Base-by-base conservation (phyloP, 2,797 vertebrate species). In the Rhyacichthys aspro region DNA sequence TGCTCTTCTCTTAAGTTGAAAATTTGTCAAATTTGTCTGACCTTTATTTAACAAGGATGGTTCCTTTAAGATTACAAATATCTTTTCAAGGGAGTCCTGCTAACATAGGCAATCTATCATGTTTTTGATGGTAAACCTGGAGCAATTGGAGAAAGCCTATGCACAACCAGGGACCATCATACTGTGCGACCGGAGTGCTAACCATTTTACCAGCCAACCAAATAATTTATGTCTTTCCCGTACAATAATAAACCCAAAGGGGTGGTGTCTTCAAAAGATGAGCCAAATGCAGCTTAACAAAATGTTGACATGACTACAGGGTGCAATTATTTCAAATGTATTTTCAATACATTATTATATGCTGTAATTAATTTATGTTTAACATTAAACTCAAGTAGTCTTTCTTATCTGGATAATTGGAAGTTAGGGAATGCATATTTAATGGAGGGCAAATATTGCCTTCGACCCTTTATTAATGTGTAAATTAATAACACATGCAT, bases 381-480 rank as follows among this genome's bases (percentile, higher is more conserved):
- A 38, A 52, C 49, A 56, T 43, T 28, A 57, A 57, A 16, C 43
- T 44, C n/a, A 56, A 56, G 42, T 43, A 43, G 34, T 17, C 54
- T 56, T 17, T 43, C 41, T 56, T 37, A 52, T 52, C 49, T 52
- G 49, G 49, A 19, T 52, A 52, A 52, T 52, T 52, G 49, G 49
- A 52, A 38, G 34, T 34, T 19, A 37, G 17, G 34, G 34, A 16
- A 14, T 52, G 49, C 34, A 52, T 52, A 38, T 19, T 52, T 38
- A 52, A 52, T 52, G 18, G 16, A 18, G 49, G 34, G 43, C 52
- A 41, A 37, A 41, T 11, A 55, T 52, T 52, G 16, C 62, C 59
- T 48, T 39, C 52, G 56, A 12, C 48, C 15, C 54, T 67, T n/a
- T 32, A 9, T 59, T 63, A 41, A 49, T 34, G 52, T 43, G 57